Evolutionary conservation across 2,797 vertebrate species (phyloP).

Genomic region (Varecia variegata): DNA sequence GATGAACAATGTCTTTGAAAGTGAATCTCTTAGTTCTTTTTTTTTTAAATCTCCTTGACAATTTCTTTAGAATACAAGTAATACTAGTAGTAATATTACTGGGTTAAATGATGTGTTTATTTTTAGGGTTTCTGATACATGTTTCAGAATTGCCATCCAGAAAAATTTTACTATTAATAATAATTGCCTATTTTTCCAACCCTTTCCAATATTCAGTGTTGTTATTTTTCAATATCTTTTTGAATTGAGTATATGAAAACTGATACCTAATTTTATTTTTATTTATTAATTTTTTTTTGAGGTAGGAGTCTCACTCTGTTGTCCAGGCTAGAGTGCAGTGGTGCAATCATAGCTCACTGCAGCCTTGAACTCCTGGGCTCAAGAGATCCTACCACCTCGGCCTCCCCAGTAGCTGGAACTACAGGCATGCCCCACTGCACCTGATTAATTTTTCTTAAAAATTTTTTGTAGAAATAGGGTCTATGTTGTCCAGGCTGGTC

Average conservation of each 20-base stretch:
- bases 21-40: neutral
- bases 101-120: neutral
- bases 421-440: too few relatives aligned
- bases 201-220: neutral
- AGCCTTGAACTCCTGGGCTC: too few relatives aligned
- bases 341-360: too few relatives aligned
- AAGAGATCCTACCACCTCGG: too few relatives aligned
- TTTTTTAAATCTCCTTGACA: neutral
- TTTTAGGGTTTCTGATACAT: conserved; percentile 5
- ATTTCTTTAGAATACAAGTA: neutral
- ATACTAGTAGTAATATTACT: neutral
- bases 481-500: too few relatives aligned
- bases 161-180: neutral
- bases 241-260: neutral
- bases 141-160: neutral
- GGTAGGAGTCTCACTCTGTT: too few relatives aligned
- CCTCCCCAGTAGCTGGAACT: too few relatives aligned
- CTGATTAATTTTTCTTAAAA: too few relatives aligned
- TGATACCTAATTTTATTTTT: neutral
- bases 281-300: too few relatives aligned
- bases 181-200: neutral
- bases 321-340: too few relatives aligned
- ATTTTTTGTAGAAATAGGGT: too few relatives aligned
- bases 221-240: neutral
- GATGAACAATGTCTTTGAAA: neutral